Conservation (phyloP, 2,113 vertebrate genomes). For the Symphodus melops region DNA sequence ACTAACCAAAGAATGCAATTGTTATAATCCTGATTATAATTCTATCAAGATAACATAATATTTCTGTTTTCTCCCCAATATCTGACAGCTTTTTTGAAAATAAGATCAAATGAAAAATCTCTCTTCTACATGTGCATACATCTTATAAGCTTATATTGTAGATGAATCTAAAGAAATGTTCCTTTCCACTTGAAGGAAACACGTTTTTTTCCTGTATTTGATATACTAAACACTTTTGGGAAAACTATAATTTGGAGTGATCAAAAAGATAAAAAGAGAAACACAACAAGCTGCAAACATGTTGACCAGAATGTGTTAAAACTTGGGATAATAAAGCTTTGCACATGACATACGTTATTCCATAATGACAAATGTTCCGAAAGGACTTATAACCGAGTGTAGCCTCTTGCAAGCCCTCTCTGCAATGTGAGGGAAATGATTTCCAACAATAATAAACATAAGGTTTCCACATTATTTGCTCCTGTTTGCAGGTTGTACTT, state of each 20-base stretch:
- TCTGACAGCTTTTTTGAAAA: too few species aligned
- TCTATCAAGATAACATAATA: neutral
- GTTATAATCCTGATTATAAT: neutral
- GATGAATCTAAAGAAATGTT: neutral
- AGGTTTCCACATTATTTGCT: neutral
- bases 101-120: too few species aligned
- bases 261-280: neutral
- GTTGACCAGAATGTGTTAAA: neutral
- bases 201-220: neutral
- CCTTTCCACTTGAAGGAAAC: neutral
- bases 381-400: neutral
- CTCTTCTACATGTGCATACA: neutral
- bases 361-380: neutral
- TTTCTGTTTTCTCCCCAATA: too few species aligned
- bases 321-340: constrained; percentile 2
- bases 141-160: neutral
- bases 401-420: neutral
- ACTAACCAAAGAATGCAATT: neutral
- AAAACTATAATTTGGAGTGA: neutral
- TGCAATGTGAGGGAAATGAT: neutral
- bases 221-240: neutral
- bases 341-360: constrained; percentile 3
- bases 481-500: constrained; percentile 68
- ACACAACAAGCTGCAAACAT: neutral
- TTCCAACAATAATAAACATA: neutral